Evolutionary conservation across 2,797 vertebrate species (phyloP).

Genomic region (Characodon lateralis): DNA sequence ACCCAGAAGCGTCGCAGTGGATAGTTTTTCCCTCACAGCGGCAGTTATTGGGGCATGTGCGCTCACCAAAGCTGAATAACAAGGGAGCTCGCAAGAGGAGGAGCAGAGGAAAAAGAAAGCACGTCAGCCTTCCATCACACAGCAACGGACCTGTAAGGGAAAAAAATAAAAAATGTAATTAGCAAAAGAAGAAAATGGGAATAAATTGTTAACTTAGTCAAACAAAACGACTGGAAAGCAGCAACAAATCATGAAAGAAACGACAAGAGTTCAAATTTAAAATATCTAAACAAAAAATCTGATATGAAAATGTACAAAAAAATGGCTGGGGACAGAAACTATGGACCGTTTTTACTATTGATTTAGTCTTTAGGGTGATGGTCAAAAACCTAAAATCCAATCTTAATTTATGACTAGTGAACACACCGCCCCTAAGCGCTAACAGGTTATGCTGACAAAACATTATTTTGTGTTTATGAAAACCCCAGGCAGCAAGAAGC

Average conservation of each 20-base stretch:
- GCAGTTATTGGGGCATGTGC: slow-evolving; percentile 93
- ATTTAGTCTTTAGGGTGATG: background rate
- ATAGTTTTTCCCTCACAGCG: slow-evolving; percentile 97
- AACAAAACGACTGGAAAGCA: background rate
- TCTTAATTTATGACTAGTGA: no score
- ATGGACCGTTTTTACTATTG: background rate
- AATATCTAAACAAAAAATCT: no score
- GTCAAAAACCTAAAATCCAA: background rate
- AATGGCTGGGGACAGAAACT: no score
- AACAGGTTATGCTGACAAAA: background rate
- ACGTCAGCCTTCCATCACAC: slow-evolving; percentile 75
- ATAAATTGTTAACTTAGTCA: background rate
- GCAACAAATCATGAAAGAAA: background rate
- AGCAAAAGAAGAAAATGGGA: background rate
- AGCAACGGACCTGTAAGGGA: slow-evolving; percentile 71
- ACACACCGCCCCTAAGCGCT: no score
- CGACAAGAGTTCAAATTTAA: no score
- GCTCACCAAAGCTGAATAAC: slow-evolving; percentile 87
- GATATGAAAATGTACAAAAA: background rate
- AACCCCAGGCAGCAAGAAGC: no score
- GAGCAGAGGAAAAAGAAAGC: slow-evolving; percentile 78
- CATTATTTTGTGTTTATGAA: no score
- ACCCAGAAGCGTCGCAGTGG: slow-evolving; percentile 94
- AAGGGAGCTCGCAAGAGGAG: slow-evolving; percentile 78
- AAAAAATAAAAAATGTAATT: slow-evolving; percentile 22